Conservation (phyloP, 2,888 invertebrate genomes). For the Noctua janthina region DNA sequence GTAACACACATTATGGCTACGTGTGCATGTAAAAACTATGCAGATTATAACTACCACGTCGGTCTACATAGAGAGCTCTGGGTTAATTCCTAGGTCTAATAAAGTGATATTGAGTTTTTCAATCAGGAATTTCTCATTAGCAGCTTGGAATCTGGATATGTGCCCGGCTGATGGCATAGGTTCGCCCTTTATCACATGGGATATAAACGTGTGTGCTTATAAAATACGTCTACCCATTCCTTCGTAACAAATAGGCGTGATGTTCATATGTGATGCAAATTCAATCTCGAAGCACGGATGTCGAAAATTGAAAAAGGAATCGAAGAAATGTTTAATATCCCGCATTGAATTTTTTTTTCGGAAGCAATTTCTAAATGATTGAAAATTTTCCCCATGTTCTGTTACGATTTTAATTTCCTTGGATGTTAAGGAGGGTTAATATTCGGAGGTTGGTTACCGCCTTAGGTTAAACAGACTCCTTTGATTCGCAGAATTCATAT, state of each 20-base stretch:
- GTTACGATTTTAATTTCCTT: slow-evolving; percentile 40
- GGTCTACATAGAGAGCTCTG: neutral
- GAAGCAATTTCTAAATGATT: slow-evolving; percentile 10
- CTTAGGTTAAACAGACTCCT: slow-evolving; percentile 27
- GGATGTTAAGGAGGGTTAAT: neutral
- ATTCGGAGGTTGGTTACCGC: slow-evolving; percentile 14
- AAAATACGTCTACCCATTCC: neutral
- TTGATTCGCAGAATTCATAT: slow-evolving; percentile 37
- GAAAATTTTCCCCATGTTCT: slow-evolving; percentile 3
- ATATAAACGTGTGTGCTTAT: neutral
- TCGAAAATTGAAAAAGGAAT: slow-evolving; percentile 37
- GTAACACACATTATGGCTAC: slow-evolving; percentile 30
- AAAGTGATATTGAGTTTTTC: neutral
- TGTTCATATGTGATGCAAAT: slow-evolving; percentile 23
- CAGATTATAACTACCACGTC: slow-evolving; percentile 18
- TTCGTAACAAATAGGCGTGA: neutral
- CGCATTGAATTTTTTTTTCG: slow-evolving; percentile 38
- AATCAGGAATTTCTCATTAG: neutral
- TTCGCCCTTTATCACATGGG: accelerated
- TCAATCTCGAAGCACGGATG: slow-evolving; percentile 11
- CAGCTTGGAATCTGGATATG: neutral
- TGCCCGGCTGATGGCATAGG: too few species aligned
- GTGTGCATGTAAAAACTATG: slow-evolving; percentile 36
- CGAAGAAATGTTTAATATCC: slow-evolving; percentile 55
- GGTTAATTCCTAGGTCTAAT: neutral